Evolutionary conservation across 2,888 invertebrate species (phyloP).

Genomic region (Antheraea yamamai): DNA sequence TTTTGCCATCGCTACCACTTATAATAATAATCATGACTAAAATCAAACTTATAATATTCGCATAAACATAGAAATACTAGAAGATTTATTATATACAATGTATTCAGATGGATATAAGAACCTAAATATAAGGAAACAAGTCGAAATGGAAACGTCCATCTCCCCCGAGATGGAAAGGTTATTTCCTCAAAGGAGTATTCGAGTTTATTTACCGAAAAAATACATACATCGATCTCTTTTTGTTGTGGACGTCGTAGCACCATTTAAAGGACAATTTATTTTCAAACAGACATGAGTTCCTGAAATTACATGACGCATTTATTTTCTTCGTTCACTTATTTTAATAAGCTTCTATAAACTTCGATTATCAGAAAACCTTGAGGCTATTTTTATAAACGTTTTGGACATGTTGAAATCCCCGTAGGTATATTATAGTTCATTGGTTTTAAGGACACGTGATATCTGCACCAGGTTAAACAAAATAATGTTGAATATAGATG

Average conservation of each 20-base stretch:
- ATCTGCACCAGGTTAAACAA: too few species aligned
- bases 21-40: too few species aligned
- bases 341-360: too few species aligned
- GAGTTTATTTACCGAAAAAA: conserved; percentile 11
- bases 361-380: too few species aligned
- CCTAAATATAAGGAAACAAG: not conserved
- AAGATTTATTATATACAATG: not conserved
- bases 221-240: not conserved
- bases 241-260: not conserved
- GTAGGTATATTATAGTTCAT: too few species aligned
- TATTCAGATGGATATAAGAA: not conserved
- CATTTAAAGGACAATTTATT: not conserved
- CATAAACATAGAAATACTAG: not conserved
- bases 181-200: not conserved
- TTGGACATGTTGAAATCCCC: too few species aligned
- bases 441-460: too few species aligned
- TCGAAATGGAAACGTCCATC: conserved; percentile 1
- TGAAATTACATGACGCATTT: not conserved
- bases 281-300: not conserved
- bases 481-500: too few species aligned
- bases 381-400: too few species aligned
- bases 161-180: not conserved
- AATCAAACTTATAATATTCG: not conserved
- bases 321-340: not conserved
- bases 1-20: too few species aligned